Conservation (phyloP, 1,140 invertebrate species). For the Fopius arisanus region DNA sequence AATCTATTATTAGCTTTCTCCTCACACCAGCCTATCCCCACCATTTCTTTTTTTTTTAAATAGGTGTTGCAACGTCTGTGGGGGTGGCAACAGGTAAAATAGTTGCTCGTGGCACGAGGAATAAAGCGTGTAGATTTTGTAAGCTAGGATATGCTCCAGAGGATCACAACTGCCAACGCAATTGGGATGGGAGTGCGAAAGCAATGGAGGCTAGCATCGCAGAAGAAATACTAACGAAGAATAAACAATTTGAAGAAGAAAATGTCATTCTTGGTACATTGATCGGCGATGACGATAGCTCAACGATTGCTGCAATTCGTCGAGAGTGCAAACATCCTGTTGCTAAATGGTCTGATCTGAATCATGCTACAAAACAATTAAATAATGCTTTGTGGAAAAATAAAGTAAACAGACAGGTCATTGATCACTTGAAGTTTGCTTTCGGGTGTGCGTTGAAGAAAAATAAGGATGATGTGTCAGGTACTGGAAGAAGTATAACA, state of each 20-base stretch:
- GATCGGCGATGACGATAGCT: constrained; percentile 33
- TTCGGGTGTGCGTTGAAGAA: no score
- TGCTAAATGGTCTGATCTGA: no score
- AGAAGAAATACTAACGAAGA: constrained; percentile 23
- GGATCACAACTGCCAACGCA: constrained; percentile 30
- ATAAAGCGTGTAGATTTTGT: constrained; percentile 20
- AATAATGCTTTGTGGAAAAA: no score
- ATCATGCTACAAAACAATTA: no score
- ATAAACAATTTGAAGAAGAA: constrained; percentile 25
- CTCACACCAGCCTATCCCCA: background rate
- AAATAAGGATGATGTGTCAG: no score
- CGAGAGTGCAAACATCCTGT: background rate
- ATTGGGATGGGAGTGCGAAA: constrained; percentile 31
- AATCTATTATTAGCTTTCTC: no score
- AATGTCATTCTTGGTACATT: constrained; percentile 23
- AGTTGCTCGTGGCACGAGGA: background rate
- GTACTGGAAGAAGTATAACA: no score
- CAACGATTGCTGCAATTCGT: constrained; percentile 32
- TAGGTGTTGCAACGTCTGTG: background rate
- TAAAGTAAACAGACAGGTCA: no score
- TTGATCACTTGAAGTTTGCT: no score
- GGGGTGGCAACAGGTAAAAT: background rate
- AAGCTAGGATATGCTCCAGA: background rate
- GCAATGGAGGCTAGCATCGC: constrained; percentile 34
- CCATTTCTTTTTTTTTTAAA: background rate